Conservation (phyloP, 2,888 invertebrate genomes). For the Drosophila buzzatii region DNA sequence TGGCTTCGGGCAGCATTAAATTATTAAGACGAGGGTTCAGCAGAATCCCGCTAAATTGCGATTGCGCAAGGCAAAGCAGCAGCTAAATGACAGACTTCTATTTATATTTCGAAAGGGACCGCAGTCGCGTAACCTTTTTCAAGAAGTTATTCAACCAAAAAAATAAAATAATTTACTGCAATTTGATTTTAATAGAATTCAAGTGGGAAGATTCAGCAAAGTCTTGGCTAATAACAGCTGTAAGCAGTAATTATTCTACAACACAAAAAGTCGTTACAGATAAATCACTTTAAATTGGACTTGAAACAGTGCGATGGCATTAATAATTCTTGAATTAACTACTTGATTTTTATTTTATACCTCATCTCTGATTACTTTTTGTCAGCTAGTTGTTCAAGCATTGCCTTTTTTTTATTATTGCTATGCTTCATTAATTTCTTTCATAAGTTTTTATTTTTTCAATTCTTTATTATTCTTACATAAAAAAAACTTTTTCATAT, state of each 20-base stretch:
- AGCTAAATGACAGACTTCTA: constrained; percentile 8
- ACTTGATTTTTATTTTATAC: background rate
- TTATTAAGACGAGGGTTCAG: constrained; percentile 35
- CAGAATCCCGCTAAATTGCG: background rate
- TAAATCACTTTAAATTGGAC: background rate
- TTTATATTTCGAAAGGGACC: background rate
- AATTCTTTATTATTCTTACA: background rate
- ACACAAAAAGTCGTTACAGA: background rate
- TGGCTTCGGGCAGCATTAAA: constrained; percentile 34
- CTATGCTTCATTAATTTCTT: background rate
- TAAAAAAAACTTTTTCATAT: background rate
- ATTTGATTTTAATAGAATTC: background rate
- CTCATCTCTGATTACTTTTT: background rate
- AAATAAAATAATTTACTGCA: background rate
- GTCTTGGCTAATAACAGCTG: background rate
- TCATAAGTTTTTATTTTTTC: background rate
- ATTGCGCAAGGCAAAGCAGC: background rate
- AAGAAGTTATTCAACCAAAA: constrained; percentile 4
- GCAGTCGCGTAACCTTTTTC: background rate
- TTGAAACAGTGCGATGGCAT: background rate
- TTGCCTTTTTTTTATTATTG: background rate
- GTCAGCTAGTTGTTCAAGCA: background rate
- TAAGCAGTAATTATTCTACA: background rate
- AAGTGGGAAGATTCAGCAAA: background rate
- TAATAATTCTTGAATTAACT: background rate